These are phyloP conservation scores for Melinopterus prodromus DNA, from an alignment of 2,888 invertebrate genomes.

Conservation along the genomic window DNA sequence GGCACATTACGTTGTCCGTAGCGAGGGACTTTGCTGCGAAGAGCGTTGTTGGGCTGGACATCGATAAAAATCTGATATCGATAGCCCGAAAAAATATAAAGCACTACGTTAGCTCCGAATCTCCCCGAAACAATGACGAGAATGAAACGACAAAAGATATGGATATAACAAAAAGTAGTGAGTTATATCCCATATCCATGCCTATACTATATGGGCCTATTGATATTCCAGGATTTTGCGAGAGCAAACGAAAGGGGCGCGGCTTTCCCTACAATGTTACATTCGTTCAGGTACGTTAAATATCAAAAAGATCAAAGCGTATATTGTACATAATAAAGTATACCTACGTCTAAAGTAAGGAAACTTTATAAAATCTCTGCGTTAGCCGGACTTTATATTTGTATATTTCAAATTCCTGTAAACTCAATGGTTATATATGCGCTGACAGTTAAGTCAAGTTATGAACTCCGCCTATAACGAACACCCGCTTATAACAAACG, in stretches of 20 bases:
- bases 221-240: slow-evolving; percentile 66
- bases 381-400: no score
- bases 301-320: no score
- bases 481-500: no score
- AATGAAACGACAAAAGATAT: slow-evolving; percentile 24
- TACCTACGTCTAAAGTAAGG: no score
- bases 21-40: slow-evolving; percentile 87
- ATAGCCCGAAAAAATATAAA: slow-evolving; percentile 78
- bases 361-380: no score
- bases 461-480: no score
- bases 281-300: slow-evolving; percentile 78
- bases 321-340: no score
- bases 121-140: slow-evolving; percentile 47
- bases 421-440: no score
- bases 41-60: slow-evolving; percentile 92
- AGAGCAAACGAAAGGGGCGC: slow-evolving; percentile 56
- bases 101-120: slow-evolving; percentile 67
- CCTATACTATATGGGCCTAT: slow-evolving; percentile 86
- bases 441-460: no score
- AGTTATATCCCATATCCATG: slow-evolving; percentile 88
- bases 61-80: slow-evolving; percentile 85
- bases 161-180: slow-evolving; percentile 55
- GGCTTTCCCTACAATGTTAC: slow-evolving; percentile 90
- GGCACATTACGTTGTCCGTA: slow-evolving; percentile 90
- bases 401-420: no score